These are phyloP conservation scores for Peromyscus polionotus DNA, from an alignment of 2,113 vertebrate genomes.

Conservation along the genomic window DNA sequence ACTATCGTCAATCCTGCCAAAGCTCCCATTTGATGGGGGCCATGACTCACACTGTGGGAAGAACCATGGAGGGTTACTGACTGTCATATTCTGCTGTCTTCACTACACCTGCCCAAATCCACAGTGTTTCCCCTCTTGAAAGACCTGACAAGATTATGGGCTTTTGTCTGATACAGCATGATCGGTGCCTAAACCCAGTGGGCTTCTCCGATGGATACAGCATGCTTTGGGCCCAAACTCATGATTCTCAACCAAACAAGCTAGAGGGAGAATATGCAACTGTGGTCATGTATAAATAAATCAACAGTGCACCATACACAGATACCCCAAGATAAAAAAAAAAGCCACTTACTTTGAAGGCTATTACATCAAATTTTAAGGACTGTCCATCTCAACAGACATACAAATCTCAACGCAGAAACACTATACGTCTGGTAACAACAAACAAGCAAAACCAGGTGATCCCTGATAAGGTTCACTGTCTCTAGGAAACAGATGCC, in stretches of 20 bases:
- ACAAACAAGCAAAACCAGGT: not conserved
- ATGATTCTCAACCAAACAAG: not conserved
- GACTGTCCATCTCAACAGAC: not conserved
- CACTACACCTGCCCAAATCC: not conserved
- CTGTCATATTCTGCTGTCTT: not conserved
- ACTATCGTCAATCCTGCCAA: not conserved
- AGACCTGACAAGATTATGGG: not conserved
- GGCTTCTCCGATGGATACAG: not conserved
- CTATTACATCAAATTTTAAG: not conserved
- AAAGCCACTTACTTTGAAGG: not conserved
- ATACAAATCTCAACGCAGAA: not conserved
- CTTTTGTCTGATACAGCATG: not conserved
- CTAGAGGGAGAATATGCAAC: not conserved
- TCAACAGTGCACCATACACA: not conserved
- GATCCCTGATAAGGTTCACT: not conserved
- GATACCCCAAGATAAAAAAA: not conserved
- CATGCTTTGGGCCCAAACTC: not conserved
- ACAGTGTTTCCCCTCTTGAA: not conserved
- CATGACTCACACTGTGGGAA: not conserved
- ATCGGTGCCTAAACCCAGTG: not conserved
- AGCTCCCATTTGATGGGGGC: not conserved
- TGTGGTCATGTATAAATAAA: not conserved
- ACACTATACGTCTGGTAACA: not conserved
- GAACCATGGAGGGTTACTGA: not conserved
- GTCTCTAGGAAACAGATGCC: not conserved